Conservation (phyloP, 37 sponge, comb jelly and placozoan genomes). For the Halisarca cf. caerulea region DNA sequence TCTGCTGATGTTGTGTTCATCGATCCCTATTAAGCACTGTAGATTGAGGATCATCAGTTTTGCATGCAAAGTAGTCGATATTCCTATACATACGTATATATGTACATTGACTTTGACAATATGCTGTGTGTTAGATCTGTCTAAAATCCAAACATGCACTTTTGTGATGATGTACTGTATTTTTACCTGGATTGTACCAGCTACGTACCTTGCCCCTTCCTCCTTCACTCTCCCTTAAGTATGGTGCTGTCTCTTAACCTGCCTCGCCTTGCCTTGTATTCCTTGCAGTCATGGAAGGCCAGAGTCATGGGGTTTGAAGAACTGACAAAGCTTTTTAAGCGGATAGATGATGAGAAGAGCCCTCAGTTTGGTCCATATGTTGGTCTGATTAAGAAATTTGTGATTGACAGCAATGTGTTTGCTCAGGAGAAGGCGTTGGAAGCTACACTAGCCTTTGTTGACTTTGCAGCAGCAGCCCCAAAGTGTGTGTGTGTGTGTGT, state of each 20-base stretch:
- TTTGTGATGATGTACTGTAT: too few species aligned
- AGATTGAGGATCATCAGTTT: too few species aligned
- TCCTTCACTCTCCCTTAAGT: too few species aligned
- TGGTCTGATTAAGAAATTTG: conserved; percentile 81
- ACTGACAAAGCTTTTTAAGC: conserved; percentile 75
- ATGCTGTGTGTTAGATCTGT: too few species aligned
- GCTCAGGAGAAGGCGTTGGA: conserved; percentile 95
- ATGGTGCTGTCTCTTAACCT: too few species aligned
- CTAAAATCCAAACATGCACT: too few species aligned
- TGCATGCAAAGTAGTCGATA: too few species aligned
- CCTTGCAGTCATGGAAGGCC: conserved; percentile 85
- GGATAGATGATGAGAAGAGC: conserved; percentile 77
- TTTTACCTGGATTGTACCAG: too few species aligned
- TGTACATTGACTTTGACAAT: too few species aligned
- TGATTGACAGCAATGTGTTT: conserved; percentile 83
- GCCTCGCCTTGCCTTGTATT: background rate
- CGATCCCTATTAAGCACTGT: background rate
- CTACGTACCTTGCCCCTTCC: too few species aligned
- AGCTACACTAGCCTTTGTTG: conserved; percentile 81
- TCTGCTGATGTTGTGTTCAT: background rate
- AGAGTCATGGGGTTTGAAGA: conserved; percentile 89
- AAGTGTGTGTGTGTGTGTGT: conserved; percentile 56
- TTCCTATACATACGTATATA: background rate
- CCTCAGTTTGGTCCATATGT: conserved; percentile 78
- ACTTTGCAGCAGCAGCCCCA: conserved; percentile 73